Percentiles rank a stretch among this genome's conserved stretches.
Evolutionary conservation across 92 coral and sea anemone species (phyloP).

Genomic region (Epizoanthus scotinus): DNA sequence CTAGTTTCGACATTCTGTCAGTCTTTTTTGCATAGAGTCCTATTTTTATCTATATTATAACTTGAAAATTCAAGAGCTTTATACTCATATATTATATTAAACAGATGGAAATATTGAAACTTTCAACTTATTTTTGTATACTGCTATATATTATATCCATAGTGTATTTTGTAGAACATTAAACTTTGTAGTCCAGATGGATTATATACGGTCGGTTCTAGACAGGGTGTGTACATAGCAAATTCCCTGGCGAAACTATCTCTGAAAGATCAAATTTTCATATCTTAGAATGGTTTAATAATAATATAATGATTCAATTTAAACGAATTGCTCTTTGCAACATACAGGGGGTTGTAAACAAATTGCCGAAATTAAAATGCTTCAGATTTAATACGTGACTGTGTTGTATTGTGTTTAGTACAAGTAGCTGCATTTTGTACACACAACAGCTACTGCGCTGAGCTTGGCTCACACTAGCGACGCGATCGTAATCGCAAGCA

Average conservation of each 20-base stretch:
- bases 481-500: too few species aligned
- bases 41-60: slow-evolving; percentile 28
- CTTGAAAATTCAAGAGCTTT: slow-evolving; percentile 28
- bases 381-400: neutral
- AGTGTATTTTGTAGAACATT: slow-evolving; percentile 4
- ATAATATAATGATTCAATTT: slow-evolving; percentile 33
- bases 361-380: slow-evolving; percentile 17
- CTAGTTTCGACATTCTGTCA: neutral
- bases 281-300: slow-evolving; percentile 38
- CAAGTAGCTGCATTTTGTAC: too few species aligned
- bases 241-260: slow-evolving; percentile 19
- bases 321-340: neutral
- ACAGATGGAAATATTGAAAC: slow-evolving; percentile 14
- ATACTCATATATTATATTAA: slow-evolving; percentile 15
- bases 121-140: slow-evolving; percentile 14
- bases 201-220: neutral
- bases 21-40: neutral
- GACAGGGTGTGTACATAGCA: slow-evolving; percentile 21
- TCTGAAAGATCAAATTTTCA: slow-evolving; percentile 20
- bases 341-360: neutral
- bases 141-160: too few species aligned
- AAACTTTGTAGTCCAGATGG: neutral
- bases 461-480: too few species aligned
- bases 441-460: too few species aligned
- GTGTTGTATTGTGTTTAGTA: neutral